Percentiles rank a stretch among this genome's conserved stretches.
phyloP scores from a whole-genome alignment of 1,140 invertebrate species.

The Coptotermes formosanus region DNA sequence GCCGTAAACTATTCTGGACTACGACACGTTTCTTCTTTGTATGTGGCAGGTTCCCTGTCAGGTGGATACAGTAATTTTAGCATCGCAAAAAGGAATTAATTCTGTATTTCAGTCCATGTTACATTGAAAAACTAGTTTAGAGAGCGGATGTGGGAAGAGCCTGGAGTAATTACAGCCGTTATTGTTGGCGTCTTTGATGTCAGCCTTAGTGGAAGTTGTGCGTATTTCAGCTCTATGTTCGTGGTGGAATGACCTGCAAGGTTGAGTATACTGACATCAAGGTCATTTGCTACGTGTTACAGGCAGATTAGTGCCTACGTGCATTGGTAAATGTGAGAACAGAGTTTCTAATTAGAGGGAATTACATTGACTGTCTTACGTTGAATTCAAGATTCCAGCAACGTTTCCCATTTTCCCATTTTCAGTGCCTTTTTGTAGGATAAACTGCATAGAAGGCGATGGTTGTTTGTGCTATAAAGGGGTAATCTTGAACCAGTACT shows the following conservation, averaged over 20 bases:
- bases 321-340: not conserved
- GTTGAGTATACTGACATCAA: slow-evolving; percentile 6
- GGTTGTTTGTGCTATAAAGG: too few species aligned
- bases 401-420: too few species aligned
- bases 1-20: too few species aligned
- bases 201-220: not conserved
- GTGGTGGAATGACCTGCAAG: slow-evolving; percentile 1
- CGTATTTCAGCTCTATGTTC: not conserved
- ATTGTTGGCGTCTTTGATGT: not conserved
- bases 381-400: too few species aligned
- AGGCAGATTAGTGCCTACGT: not conserved
- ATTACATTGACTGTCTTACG: too few species aligned
- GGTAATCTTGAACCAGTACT: too few species aligned
- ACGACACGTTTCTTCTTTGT: too few species aligned
- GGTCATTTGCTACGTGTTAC: not conserved
- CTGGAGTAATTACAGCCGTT: slow-evolving; percentile 1
- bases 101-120: not conserved
- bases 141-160: slow-evolving; percentile 11
- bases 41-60: too few species aligned
- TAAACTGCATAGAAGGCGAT: too few species aligned
- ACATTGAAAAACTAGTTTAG: not conserved
- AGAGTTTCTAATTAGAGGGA: too few species aligned
- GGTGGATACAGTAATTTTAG: too few species aligned
- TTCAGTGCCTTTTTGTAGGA: too few species aligned
- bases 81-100: not conserved